Percentiles rank a stretch among this genome's conserved stretches.
Conservation (phyloP, 2,888 invertebrate species). For the Operophtera brumata region DNA sequence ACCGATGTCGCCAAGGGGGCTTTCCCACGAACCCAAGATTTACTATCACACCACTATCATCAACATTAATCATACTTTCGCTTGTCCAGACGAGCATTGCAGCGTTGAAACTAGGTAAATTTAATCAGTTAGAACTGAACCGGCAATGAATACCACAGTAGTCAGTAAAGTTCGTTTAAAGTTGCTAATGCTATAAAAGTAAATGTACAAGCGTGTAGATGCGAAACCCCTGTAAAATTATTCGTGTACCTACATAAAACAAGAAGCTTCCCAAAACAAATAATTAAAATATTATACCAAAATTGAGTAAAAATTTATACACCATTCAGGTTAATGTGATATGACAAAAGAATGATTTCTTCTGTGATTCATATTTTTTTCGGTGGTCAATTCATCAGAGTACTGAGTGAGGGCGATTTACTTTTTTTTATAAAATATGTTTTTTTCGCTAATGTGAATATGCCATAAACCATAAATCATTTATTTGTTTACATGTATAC, state of each 20-base stretch:
- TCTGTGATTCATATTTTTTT: no score
- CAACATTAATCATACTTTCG: background rate
- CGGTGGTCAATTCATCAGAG: no score
- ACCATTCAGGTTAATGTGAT: no score
- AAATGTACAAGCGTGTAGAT: background rate
- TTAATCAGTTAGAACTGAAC: background rate
- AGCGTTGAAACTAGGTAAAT: background rate
- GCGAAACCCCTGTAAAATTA: constrained; percentile 2
- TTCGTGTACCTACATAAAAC: background rate
- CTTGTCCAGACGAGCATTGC: background rate
- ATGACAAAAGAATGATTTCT: no score
- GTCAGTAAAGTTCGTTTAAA: background rate
- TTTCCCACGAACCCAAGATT: constrained; percentile 56
- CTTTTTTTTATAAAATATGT: no score
- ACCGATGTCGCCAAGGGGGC: constrained; percentile 58
- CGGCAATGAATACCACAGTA: background rate
- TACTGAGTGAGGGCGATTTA: no score
- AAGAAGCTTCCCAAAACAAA: no score
- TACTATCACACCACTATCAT: constrained; percentile 15
- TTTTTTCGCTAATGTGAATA: no score
- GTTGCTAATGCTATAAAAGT: background rate
- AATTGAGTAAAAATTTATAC: no score
- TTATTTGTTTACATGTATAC: no score
- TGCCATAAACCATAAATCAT: no score
- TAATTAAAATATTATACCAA: no score